Evolutionary conservation across 2,113 vertebrate genomes (phyloP), one percentile per base, ranked within the genome.

Genomic region (Pseudorectes ferrugineus): DNA sequence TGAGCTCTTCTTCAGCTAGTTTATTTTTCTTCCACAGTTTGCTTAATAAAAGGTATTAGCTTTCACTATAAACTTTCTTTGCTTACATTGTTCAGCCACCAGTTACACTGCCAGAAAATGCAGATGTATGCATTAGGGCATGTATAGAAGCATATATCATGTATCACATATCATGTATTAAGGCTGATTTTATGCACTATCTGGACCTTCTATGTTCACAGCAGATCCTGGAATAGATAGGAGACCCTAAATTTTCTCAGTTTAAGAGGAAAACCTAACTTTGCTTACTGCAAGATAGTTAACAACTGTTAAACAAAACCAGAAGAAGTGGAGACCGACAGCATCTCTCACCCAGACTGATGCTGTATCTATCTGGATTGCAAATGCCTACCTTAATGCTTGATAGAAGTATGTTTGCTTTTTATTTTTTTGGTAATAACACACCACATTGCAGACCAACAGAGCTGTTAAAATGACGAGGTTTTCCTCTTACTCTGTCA

Each of bases 11-110:
- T 87, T 96, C 51, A 89, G 55, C 38, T 66, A 42, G 72, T 80
- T 96, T 91, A 86, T 94, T 96, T 87, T 91, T 89, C 55, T 92
- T 92, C 20, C 71, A 83, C 42, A 89, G 61, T 85, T 92, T 92
- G 86, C 51, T 57, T 92, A 94, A 92, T 81, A 77, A 81, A 83
- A 91, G 35, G 26, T 71, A 84, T 91, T 87, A 86, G 33, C 35
- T 91, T 95, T 87, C 59, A 31, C 55, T 91, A 70, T 36, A 92
- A 96, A 88, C 72, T 46, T 91, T 65, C 63, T 84, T 86, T 13
- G 2, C 59, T 92, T 86, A 70, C 46, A 74, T 54, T 86, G 68
- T 42, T 94, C 73, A 74, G 38, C 26, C 51, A 91, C 51, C 26
- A 70, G 55, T 49, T 55, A 80, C 21, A 26, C 21, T 87, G 84